phyloP scores from a whole-genome alignment of 1,140 invertebrate genomes.

The Helicoverpa armigera region DNA sequence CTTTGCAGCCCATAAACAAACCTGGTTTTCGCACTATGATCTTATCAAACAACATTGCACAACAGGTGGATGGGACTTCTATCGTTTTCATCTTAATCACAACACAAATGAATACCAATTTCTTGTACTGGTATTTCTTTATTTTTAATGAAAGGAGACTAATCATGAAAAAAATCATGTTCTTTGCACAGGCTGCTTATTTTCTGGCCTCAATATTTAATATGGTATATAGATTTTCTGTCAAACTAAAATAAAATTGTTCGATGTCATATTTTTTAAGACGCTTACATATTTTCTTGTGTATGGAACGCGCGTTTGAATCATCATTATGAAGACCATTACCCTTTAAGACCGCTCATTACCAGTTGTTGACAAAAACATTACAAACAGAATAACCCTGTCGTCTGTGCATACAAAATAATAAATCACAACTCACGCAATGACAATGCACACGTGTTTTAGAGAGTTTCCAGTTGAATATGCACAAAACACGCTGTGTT shows the following conservation, averaged over 20 bases:
- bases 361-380: background rate
- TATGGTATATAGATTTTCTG: too few species aligned
- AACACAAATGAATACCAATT: background rate
- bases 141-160: too few species aligned
- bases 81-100: constrained; percentile 4
- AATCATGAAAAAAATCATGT: too few species aligned
- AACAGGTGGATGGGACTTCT: constrained; percentile 19
- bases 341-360: too few species aligned
- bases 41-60: background rate
- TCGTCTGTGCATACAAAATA: constrained; percentile 7
- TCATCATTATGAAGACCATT: too few species aligned
- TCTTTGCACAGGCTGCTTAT: too few species aligned
- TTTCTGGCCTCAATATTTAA: too few species aligned
- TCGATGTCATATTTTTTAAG: too few species aligned
- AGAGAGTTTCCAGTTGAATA: constrained; percentile 15
- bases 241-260: too few species aligned
- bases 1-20: constrained; percentile 18
- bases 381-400: background rate
- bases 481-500: constrained; percentile 29
- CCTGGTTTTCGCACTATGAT: constrained; percentile 32
- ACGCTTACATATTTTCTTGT: too few species aligned
- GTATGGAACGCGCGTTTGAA: too few species aligned
- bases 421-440: constrained; percentile 12
- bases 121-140: too few species aligned
- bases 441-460: constrained; percentile 27